Base-by-base conservation (phyloP, 2,113 vertebrate genomes). In the Dunckerocampus dactyliophorus region DNA sequence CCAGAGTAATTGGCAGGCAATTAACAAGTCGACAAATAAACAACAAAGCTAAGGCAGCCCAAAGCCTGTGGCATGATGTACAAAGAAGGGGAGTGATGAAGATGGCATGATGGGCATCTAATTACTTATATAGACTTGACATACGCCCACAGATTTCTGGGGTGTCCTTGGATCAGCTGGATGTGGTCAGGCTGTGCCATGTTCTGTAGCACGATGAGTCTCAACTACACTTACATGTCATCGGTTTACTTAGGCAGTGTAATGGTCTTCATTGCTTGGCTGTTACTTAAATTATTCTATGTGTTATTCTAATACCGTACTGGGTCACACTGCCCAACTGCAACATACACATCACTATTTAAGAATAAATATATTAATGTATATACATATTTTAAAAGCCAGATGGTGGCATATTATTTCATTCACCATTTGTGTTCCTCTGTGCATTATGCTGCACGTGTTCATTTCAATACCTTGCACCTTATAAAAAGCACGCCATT, bases 1-100 rank as follows among this genome's bases (percentile, higher is more conserved):
- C 67, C 60, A 46, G 79, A 81, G 86, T 89, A 90, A 90, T 89
- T 88, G 88, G 85, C 88, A 89, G 76, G 82, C 88, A 87, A 90
- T 92, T 92, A 92, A 88, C 77, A 46, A 87, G 84, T 84, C 70
- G 63, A 83, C 81, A 77, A 80, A 86, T 85, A 81, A 83, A 84
- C 79, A 82, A 65, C 65, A 78, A 82, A 82, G 79, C 61, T 59
- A 67, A 63, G 78, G 71, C 80, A 82, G 77, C 71, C 50, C 47
- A n/a, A 69, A 39, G 70, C 75, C 69, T 63, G 39, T 61, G 77
- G 83, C 66, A 71, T 69, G 77, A 81, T 66, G 75, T 69, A 64
- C 46, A 53, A 66, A 19, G 54, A 48, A 71, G 63, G 54, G 59
- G 54, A 64, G 69, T 63, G 67, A 67, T 22, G 67, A 76, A 65